Evolutionary conservation across 2,888 invertebrate species (phyloP).

Genomic region (Machimus rusticus): DNA sequence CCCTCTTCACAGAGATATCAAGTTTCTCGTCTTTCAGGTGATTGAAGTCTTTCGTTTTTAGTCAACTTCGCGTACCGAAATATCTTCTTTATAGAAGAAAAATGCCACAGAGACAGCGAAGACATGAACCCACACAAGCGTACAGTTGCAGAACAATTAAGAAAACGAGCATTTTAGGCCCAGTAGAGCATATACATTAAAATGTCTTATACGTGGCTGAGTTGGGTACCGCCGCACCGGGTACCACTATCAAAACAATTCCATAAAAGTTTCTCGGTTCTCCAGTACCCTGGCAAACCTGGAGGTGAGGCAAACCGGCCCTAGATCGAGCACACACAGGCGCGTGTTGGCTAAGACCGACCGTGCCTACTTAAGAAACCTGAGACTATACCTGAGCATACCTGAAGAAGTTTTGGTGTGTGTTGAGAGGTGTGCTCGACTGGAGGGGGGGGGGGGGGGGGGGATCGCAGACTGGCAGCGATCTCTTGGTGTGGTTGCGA

Average conservation of each 20-base stretch:
- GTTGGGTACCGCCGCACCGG: neutral
- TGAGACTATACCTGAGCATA: neutral
- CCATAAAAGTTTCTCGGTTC: neutral
- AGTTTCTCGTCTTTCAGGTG: slow-evolving; percentile 8
- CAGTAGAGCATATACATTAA: neutral
- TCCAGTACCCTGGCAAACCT: neutral
- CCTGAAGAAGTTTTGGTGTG: neutral
- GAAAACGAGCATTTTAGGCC: neutral
- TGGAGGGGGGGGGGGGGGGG: too few species aligned
- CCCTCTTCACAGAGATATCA: neutral
- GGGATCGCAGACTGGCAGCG: neutral
- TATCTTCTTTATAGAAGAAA: neutral
- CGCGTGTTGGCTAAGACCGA: neutral
- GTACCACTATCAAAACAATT: neutral
- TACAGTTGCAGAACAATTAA: neutral
- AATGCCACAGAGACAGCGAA: neutral
- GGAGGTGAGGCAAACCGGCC: slow-evolving; percentile 20
- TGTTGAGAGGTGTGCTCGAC: neutral
- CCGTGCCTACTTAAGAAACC: neutral
- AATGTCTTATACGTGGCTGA: neutral
- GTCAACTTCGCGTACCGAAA: neutral
- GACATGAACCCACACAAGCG: neutral
- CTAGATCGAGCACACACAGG: neutral
- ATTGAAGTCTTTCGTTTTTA: slow-evolving; percentile 32
- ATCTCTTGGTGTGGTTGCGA: neutral